Base-by-base conservation (phyloP, 2,888 invertebrate genomes). In the Drosophila leonis region DNA sequence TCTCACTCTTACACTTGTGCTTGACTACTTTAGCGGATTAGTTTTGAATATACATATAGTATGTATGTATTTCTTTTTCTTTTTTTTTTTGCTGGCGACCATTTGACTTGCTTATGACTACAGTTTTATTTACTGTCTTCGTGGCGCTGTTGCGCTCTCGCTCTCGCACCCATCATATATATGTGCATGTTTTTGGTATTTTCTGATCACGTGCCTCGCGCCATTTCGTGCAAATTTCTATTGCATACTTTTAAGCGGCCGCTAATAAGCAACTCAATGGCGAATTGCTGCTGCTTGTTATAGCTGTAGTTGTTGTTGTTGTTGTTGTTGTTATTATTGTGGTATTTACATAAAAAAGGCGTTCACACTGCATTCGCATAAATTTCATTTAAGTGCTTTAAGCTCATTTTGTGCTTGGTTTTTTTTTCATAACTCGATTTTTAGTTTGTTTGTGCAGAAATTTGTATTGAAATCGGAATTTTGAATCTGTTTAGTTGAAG, bases 11-110 rank as follows among this genome's bases (percentile, higher is more conserved):
- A 6, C 52, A 31, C 44, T 56, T 33, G 18, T 55, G 29, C 55
- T 62, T 57, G 51, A 72, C 70, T 84, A 84, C 88, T 84, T 88
- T 88, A 64, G 75, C 78, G 86, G 86, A 84, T 86, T 88, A 86
- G 78, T 83, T 84, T 78, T 64, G 81, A 71, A 85, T 88, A 55
- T 55, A 5, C 5, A 27, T 31, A 52, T 33, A n/a, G 2, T 48
- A 18, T 48, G 20, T 41, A 8, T n/a, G 15, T 37, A 15, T 39
- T n/a, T 41, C 10, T 44, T n/a, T 48, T 29, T 31, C 29, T 31
- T 18, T 31, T 18, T 77, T 67, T 65, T 80, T 77, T 66, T 67
- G 62, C 56, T 65, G 64, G 72, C 72, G 61, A 62, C 64, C 76
- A 65, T 61, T 79, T 79, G 80, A 77, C 77, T 79, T 79, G 75